Conservation (phyloP, 2,888 invertebrate species). For the Zelleria hepariella region DNA sequence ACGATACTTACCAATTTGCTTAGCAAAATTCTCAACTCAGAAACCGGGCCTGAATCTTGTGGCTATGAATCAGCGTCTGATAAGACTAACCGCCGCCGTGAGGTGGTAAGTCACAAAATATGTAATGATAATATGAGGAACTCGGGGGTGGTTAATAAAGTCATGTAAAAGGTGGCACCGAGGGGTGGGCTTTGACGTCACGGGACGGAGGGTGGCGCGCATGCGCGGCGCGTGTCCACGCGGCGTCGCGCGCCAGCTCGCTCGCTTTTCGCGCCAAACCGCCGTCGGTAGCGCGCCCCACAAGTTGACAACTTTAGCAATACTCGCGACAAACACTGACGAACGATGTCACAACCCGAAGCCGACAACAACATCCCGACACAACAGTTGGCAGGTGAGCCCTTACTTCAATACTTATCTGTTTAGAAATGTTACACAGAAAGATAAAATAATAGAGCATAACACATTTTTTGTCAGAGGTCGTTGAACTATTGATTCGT, state of each 20-base stretch:
- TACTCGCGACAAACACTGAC: background rate
- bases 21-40: too few species aligned
- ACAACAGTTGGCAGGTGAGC: slow-evolving; percentile 44
- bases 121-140: background rate
- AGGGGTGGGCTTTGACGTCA: slow-evolving; percentile 48
- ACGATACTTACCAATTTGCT: too few species aligned
- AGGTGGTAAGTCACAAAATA: background rate
- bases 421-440: background rate
- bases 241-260: slow-evolving; percentile 26
- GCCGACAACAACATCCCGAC: slow-evolving; percentile 28
- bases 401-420: background rate
- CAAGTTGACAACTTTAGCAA: background rate
- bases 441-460: background rate
- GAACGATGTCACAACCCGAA: slow-evolving; percentile 31
- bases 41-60: too few species aligned
- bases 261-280: slow-evolving; percentile 62
- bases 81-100: background rate
- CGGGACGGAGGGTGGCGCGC: slow-evolving; percentile 29
- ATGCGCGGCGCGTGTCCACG: slow-evolving; percentile 49
- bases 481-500: slow-evolving; percentile 7
- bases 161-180: slow-evolving; percentile 3
- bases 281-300: slow-evolving; percentile 39
- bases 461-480: background rate
- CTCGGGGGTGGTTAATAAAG: slow-evolving; percentile 18
- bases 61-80: background rate